phyloP scores from a whole-genome alignment of 64 coral and sea anemone species.

The Porites australiensis region DNA sequence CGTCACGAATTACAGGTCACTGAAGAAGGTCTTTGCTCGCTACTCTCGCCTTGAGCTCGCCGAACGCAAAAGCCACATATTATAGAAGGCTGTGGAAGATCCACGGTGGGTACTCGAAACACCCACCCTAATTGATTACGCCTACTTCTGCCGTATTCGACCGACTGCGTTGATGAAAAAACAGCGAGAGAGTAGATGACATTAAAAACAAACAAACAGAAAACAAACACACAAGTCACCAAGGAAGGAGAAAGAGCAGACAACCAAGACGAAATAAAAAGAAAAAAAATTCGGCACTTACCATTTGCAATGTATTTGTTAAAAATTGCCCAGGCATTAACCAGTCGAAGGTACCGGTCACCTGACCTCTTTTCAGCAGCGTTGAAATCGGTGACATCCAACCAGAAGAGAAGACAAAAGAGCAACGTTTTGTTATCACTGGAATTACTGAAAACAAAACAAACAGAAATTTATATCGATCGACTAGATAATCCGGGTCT shows the following conservation, averaged over 20 bases:
- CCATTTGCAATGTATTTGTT: constrained; percentile 88
- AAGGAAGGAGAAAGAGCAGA: not conserved
- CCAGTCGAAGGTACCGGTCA: constrained; percentile 83
- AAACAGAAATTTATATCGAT: not conserved
- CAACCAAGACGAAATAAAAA: not conserved
- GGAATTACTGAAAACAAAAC: not conserved
- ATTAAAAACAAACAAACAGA: too few species aligned
- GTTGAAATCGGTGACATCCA: constrained; percentile 84
- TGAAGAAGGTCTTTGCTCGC: too few species aligned
- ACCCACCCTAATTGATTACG: too few species aligned
- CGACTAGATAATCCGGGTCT: too few species aligned
- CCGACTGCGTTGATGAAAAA: too few species aligned
- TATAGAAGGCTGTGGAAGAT: too few species aligned
- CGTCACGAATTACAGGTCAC: too few species aligned
- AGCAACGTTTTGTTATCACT: constrained; percentile 64
- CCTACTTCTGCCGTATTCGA: too few species aligned
- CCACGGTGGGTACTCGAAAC: too few species aligned
- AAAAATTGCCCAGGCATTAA: constrained; percentile 90
- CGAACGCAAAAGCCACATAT: too few species aligned
- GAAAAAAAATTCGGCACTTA: not conserved
- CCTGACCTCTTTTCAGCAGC: constrained; percentile 79
- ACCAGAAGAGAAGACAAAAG: constrained; percentile 81
- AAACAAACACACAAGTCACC: not conserved
- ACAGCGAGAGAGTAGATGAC: not conserved
- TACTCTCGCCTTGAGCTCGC: too few species aligned